These are phyloP conservation scores for Proisotoma minuta DNA, from an alignment of 2,888 invertebrate genomes.

Conservation along the genomic window DNA sequence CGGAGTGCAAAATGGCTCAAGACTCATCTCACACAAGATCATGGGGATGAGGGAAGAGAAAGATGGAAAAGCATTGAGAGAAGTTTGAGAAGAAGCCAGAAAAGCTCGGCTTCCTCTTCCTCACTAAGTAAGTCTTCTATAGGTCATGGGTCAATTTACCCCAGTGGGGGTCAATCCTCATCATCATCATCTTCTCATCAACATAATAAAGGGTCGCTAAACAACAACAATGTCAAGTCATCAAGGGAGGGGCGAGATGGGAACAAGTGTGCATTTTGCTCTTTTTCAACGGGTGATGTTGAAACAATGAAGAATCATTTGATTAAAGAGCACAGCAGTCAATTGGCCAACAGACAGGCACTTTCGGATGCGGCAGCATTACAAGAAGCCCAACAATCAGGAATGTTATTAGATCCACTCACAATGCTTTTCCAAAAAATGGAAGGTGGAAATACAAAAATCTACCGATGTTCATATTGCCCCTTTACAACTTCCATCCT, in stretches of 20 bases:
- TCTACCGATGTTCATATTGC: conserved; percentile 84
- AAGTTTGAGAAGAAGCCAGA: conserved; percentile 18
- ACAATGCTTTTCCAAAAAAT: conserved; percentile 47
- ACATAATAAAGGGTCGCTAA: background rate
- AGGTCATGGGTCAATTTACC: conserved; percentile 6
- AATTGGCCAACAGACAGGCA: conserved; percentile 22
- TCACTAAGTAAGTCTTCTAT: conserved; percentile 23
- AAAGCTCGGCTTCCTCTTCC: background rate
- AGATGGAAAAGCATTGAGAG: conserved; percentile 61
- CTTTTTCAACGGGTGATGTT: conserved; percentile 49
- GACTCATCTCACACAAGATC: conserved; percentile 79
- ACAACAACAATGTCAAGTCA: background rate
- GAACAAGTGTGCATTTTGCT: conserved; percentile 50
- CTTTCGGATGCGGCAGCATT: conserved; percentile 18
- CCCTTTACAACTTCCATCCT: conserved; percentile 83
- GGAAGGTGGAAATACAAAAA: conserved; percentile 55
- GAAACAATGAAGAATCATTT: conserved; percentile 53
- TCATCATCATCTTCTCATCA: background rate
- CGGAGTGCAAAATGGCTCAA: conserved; percentile 82
- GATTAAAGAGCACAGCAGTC: conserved; percentile 53
- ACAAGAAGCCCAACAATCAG: conserved; percentile 9
- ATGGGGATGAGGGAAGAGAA: conserved; percentile 65
- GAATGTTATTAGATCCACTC: conserved; percentile 42
- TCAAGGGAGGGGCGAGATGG: conserved; percentile 31
- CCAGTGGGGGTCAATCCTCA: background rate